A percentile compares a stretch with the other conserved stretches of the same genome.
phyloP scores from a whole-genome alignment of 2,888 invertebrate genomes.

The Temnothorax ravouxi region DNA sequence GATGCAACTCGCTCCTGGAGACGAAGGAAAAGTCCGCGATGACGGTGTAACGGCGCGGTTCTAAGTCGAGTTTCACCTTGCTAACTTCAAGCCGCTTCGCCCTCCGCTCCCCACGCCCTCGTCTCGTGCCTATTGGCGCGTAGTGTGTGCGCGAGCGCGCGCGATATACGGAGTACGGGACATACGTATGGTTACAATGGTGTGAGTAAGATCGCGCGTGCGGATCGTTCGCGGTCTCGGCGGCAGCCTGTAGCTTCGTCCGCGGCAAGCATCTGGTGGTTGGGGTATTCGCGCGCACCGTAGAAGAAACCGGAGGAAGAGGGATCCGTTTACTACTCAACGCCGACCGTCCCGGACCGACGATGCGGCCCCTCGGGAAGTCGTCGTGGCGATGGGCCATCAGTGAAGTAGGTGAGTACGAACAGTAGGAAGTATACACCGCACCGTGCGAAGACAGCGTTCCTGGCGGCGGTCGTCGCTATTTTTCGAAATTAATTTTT shows the following conservation, averaged over 20 bases:
- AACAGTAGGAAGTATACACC: not conserved
- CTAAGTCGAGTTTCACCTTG: constrained; percentile 3
- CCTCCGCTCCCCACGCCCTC: not conserved
- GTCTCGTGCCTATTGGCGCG: not conserved
- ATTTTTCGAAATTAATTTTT: constrained; percentile 15
- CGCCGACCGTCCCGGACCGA: not conserved
- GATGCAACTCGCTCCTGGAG: constrained; percentile 17
- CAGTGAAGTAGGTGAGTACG: constrained; percentile 59
- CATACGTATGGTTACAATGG: not conserved
- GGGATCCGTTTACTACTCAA: not conserved
- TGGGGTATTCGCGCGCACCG: not conserved
- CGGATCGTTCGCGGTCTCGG: constrained; percentile 6
- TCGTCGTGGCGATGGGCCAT: constrained; percentile 5
- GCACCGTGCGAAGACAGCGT: not conserved
- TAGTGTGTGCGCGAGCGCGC: constrained; percentile 6
- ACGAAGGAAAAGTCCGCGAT: constrained; percentile 24
- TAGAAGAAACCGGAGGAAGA: not conserved
- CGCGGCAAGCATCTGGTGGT: not conserved
- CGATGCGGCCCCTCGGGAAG: constrained; percentile 53
- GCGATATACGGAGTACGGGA: not conserved
- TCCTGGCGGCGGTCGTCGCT: not conserved
- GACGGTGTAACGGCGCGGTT: constrained; percentile 25
- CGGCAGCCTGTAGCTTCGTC: constrained; percentile 39
- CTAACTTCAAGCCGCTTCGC: not conserved
- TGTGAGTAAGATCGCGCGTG: constrained; percentile 40